Conservation (phyloP, 2,113 vertebrate species). For the Loxodonta africana region DNA sequence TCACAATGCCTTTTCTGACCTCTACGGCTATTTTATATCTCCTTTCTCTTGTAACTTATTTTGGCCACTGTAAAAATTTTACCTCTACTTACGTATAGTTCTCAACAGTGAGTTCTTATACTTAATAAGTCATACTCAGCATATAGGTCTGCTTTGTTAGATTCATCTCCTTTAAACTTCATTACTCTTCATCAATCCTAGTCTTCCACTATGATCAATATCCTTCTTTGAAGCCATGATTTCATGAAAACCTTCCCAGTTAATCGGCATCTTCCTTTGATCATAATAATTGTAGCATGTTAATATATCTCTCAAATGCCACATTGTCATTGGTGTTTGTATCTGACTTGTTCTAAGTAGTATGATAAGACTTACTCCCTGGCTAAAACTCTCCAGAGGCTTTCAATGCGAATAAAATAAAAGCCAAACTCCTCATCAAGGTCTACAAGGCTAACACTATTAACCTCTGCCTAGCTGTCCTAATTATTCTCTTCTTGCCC, state of each 20-base stretch:
- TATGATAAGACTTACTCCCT: neutral
- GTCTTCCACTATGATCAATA: neutral
- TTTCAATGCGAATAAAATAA: neutral
- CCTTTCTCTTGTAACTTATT: neutral
- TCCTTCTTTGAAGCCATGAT: neutral
- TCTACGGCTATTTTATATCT: neutral
- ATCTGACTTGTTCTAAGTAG: neutral
- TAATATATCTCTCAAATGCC: neutral
- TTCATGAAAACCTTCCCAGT: slow-evolving; percentile 21
- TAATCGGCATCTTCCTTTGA: neutral
- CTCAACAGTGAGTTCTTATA: neutral
- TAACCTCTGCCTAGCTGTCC: neutral
- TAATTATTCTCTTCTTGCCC: neutral
- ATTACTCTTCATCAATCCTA: neutral
- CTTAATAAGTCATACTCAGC: neutral
- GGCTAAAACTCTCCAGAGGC: neutral
- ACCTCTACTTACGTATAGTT: neutral
- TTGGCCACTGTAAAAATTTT: neutral
- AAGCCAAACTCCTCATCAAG: neutral
- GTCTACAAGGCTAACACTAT: neutral
- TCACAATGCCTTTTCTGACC: neutral
- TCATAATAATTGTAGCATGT: neutral
- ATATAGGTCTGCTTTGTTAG: neutral
- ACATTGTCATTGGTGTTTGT: neutral
- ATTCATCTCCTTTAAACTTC: neutral